Conservation (phyloP, 2,797 vertebrate species). For the Galagoides demidoff region DNA sequence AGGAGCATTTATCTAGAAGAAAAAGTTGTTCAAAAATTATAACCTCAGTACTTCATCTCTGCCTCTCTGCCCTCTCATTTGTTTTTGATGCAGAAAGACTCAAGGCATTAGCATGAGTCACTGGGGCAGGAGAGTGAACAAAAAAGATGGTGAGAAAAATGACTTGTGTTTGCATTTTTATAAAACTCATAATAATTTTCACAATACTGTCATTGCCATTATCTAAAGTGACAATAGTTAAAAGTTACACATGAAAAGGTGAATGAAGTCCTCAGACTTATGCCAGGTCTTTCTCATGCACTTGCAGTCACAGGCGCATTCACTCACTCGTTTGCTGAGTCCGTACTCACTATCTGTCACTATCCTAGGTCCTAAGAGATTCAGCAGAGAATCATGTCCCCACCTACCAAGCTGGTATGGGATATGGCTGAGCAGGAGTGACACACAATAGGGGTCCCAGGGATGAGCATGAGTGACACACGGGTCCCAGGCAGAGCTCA, state of each 20-base stretch:
- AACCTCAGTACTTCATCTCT: not conserved
- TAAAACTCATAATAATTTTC: constrained; percentile 1
- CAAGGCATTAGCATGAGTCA: not conserved
- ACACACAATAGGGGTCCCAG: too few species aligned
- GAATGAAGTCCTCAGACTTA: not conserved
- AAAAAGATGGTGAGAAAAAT: not conserved
- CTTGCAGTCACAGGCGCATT: not conserved
- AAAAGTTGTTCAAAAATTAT: not conserved
- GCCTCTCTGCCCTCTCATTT: not conserved
- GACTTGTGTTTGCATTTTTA: not conserved
- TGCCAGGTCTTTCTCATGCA: not conserved
- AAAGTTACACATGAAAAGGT: not conserved
- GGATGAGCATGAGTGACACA: not conserved
- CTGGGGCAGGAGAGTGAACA: not conserved
- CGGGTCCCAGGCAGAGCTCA: not conserved
- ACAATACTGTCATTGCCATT: not conserved
- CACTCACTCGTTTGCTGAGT: not conserved
- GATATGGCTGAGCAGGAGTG: not conserved
- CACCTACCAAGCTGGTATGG: accelerated
- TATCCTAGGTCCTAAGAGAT: not conserved
- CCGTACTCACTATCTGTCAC: not conserved
- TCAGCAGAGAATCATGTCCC: not conserved
- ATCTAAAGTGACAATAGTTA: not conserved
- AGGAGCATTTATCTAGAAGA: constrained; percentile 18
- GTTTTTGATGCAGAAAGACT: constrained; percentile 14